Evolutionary conservation across 2,113 vertebrate genomes (phyloP), one percentile per base, ranked within the genome.

Genomic region (Oncorhynchus tshawytscha): DNA sequence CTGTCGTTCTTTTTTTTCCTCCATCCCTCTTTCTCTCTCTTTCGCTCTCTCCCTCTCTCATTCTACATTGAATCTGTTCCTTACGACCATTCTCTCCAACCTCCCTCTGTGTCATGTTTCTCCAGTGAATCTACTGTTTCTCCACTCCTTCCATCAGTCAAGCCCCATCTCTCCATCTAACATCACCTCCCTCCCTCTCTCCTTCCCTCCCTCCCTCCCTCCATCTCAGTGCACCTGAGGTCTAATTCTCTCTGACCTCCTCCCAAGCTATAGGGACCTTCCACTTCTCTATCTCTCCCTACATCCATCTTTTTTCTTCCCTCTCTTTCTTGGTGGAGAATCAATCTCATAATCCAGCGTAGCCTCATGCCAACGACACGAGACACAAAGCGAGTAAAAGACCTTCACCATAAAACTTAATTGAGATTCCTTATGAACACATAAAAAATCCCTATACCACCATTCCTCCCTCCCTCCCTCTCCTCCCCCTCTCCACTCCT

Each of bases 361-460:
- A 34, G 60, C 24, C 7, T 13, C 3, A 51, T 57, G 73, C 59
- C 25, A 72, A 51, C 67, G 20, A 59, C 31, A 68, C 31, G 18
- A 70, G 59, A 77, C 67, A 64, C 71, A 66, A 67, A 79, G 62
- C 77, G 82, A 75, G 71, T 11, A 25, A 31, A 39, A 48, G 1
- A 27, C 67, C 27, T 77, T 77, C 3, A 76, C 45, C 54, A 59
- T 78, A 31, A 74, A 74, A 0, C 24, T 18, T 67, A 71, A 82
- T 70, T 70, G 48, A 75, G 64, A 77, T 82, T 82, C 62, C 74
- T 48, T 69, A 81, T 73, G 76, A 79, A 77, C 84, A 67, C 74
- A 72, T 84, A 57, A 81, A 79, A 4, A 76, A 29, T 77, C 67
- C 71, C 70, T 24, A 31, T 65, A 51, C 25, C 64, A 8, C 4